phyloP scores from a whole-genome alignment of 2,113 vertebrate species.

The Stigmatopora argus region DNA sequence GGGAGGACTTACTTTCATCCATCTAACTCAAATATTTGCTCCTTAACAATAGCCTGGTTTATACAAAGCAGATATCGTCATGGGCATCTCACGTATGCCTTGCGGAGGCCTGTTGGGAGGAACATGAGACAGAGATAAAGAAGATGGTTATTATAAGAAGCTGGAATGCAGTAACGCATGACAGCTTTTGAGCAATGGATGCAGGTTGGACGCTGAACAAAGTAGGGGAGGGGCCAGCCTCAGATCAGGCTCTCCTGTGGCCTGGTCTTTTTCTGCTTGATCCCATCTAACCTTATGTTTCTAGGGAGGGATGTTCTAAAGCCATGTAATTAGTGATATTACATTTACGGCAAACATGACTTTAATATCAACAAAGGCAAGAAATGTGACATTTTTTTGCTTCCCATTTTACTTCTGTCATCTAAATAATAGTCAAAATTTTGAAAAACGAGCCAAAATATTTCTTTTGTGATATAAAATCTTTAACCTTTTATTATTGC shows the following conservation, averaged over 20 bases:
- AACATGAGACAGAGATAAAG: conserved; percentile 43
- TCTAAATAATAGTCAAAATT: neutral
- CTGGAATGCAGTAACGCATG: conserved; percentile 35
- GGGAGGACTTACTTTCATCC: conserved; percentile 17
- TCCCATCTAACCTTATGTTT: conserved; percentile 20
- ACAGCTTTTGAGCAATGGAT: conserved; percentile 47
- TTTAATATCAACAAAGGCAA: neutral
- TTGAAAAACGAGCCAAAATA: no score
- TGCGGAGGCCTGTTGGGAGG: conserved; percentile 19
- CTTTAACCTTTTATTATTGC: neutral
- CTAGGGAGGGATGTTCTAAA: conserved; percentile 12
- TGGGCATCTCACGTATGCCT: conserved; percentile 24
- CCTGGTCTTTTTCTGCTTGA: conserved; percentile 17
- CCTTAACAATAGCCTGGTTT: conserved; percentile 11
- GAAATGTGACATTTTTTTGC: neutral
- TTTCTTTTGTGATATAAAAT: no score
- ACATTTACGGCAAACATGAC: neutral
- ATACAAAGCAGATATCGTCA: conserved; percentile 36
- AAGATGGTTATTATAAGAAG: conserved; percentile 47
- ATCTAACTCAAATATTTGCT: conserved; percentile 31
- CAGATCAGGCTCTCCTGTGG: conserved; percentile 32
- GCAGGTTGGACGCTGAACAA: conserved; percentile 30
- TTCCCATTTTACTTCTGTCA: neutral
- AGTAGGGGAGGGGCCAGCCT: conserved; percentile 20
- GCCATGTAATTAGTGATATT: conserved; percentile 7